These are phyloP conservation scores for Datnioides undecimradiatus DNA, from an alignment of 2,113 vertebrate species.

Conservation along the genomic window DNA sequence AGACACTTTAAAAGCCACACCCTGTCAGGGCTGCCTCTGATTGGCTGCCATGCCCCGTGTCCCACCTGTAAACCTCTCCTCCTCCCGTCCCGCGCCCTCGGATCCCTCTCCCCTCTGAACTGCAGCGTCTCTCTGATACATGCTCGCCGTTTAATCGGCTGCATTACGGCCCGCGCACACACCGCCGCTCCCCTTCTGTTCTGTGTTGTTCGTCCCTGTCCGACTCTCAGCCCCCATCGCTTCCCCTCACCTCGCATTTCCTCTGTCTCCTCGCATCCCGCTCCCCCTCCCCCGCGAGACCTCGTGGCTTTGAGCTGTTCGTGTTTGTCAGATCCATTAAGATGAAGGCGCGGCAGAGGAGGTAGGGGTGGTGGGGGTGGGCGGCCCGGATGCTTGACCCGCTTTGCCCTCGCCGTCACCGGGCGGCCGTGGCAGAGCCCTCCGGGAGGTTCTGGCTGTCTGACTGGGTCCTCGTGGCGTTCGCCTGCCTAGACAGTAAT, in stretches of 20 bases:
- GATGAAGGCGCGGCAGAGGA: conserved; percentile 19
- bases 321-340: conserved; percentile 69
- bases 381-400: conserved; percentile 57
- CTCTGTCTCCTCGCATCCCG: too few relatives aligned
- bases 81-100: neutral
- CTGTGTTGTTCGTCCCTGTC: conserved; percentile 16
- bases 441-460: conserved; percentile 57
- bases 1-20: too few relatives aligned
- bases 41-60: neutral
- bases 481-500: conserved; percentile 68
- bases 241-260: conserved; percentile 15
- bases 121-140: conserved; percentile 37
- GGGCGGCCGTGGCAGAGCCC: conserved; percentile 46
- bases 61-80: conserved; percentile 1
- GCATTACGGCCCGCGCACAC: conserved; percentile 59
- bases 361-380: too few relatives aligned
- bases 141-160: conserved; percentile 57
- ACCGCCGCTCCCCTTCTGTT: neutral
- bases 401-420: conserved; percentile 57
- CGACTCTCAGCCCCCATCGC: neutral
- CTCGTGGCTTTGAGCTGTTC: conserved; percentile 47
- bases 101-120: conserved; percentile 10
- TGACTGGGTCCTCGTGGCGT: conserved; percentile 53
- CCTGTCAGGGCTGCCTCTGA: neutral
- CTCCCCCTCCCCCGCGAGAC: conserved; percentile 17